A percentile compares a stretch with the other conserved stretches of the same genome.
These are phyloP conservation scores for Philopedon plagiatum DNA, from an alignment of 2,888 invertebrate species.

Conservation along the genomic window DNA sequence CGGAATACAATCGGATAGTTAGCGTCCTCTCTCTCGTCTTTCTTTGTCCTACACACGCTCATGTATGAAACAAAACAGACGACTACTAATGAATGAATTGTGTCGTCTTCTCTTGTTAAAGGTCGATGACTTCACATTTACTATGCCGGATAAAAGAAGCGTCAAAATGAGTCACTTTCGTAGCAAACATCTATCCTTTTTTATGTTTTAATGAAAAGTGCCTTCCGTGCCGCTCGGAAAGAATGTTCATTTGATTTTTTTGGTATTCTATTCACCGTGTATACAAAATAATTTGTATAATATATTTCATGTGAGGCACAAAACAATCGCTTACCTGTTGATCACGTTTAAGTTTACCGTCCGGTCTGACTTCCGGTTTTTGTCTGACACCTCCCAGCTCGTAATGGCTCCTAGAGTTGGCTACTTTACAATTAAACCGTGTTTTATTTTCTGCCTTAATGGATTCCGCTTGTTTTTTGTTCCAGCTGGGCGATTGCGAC, in stretches of 20 bases:
- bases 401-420: constrained; percentile 64
- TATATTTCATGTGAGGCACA: constrained; percentile 19
- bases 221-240: background rate
- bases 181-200: too few species aligned
- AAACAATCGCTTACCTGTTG: constrained; percentile 60
- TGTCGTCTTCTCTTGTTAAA: too few species aligned
- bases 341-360: constrained; percentile 59
- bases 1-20: too few species aligned
- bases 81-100: too few species aligned
- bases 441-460: constrained; percentile 58
- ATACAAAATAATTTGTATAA: constrained; percentile 5
- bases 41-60: too few species aligned
- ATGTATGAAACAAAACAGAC: too few species aligned
- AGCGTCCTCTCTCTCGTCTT: too few species aligned
- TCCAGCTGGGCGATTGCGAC: constrained; percentile 66
- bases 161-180: too few species aligned
- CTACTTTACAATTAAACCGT: constrained; percentile 59
- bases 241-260: background rate
- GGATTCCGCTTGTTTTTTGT: constrained; percentile 60
- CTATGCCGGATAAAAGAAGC: too few species aligned
- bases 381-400: constrained; percentile 63
- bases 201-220: too few species aligned
- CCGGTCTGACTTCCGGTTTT: constrained; percentile 63
- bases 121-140: too few species aligned
- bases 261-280: background rate